These are phyloP conservation scores for Sciaenops ocellatus DNA, from an alignment of 2,797 vertebrate genomes.

Conservation along the genomic window DNA sequence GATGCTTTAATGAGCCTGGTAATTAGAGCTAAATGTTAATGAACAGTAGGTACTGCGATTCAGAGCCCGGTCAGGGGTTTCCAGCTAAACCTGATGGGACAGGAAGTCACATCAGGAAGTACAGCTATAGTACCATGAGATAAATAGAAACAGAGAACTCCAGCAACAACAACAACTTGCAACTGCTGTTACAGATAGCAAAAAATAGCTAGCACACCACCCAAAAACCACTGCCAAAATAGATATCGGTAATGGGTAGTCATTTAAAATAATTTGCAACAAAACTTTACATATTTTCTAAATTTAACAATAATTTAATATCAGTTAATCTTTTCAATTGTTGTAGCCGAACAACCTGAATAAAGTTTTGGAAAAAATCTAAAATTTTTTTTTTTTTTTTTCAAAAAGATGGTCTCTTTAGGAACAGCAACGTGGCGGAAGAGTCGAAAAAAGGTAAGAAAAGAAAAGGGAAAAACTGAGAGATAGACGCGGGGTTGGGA, in stretches of 20 bases:
- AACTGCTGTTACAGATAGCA: not conserved
- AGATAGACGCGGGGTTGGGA: not conserved
- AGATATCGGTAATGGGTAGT: not conserved
- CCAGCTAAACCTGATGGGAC: slow-evolving; percentile 38
- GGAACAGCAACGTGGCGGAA: not conserved
- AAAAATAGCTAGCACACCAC: not conserved
- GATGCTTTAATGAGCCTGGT: slow-evolving; percentile 83
- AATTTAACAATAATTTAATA: slow-evolving; percentile 7
- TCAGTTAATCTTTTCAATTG: not conserved
- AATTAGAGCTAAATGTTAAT: slow-evolving; percentile 86
- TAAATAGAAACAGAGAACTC: slow-evolving; percentile 22
- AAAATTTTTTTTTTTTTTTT: not conserved
- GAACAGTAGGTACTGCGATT: slow-evolving; percentile 72
- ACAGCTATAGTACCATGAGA: slow-evolving; percentile 9
- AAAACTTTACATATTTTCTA: not conserved
- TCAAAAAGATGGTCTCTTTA: not conserved
- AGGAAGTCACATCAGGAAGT: slow-evolving; percentile 24
- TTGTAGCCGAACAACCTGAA: not conserved
- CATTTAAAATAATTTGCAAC: not conserved
- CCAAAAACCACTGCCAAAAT: not conserved
- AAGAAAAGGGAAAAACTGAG: slow-evolving; percentile 4
- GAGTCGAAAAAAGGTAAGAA: slow-evolving; percentile 11
- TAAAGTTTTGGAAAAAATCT: not conserved
- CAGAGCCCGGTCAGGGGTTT: slow-evolving; percentile 55
- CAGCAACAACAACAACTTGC: not conserved